These are phyloP conservation scores for Drosophila robusta DNA, from an alignment of 2,888 invertebrate genomes.

Conservation along the genomic window DNA sequence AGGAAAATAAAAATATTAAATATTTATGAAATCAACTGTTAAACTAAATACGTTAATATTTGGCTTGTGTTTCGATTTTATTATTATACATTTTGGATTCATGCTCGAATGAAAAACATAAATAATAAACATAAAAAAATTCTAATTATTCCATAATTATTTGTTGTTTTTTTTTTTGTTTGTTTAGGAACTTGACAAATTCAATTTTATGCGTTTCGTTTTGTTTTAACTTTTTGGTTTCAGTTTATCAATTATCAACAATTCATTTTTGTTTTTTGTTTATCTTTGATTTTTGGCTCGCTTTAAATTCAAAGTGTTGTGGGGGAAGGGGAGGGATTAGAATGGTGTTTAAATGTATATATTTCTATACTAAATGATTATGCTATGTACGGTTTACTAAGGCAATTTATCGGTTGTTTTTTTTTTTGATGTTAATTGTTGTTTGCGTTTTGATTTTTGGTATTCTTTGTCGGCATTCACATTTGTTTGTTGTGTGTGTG, in stretches of 20 bases:
- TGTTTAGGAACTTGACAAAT: conserved; percentile 47
- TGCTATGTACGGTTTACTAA: conserved; percentile 18
- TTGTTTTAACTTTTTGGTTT: conserved; percentile 38
- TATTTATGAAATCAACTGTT: conserved; percentile 23
- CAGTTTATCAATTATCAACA: conserved; percentile 38
- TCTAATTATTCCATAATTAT: conserved; percentile 28
- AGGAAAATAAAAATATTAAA: background rate
- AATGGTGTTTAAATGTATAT: conserved; percentile 1
- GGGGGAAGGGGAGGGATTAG: background rate
- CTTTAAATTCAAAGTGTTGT: conserved; percentile 37
- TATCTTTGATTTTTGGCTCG: conserved; percentile 10
- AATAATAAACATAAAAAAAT: conserved; percentile 21
- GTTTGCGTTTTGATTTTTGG: conserved; percentile 31
- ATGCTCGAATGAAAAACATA: conserved; percentile 9
- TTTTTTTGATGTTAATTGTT: conserved; percentile 10
- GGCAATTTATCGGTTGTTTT: conserved; percentile 12
- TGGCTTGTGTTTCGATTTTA: conserved; percentile 60
- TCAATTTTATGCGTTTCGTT: conserved; percentile 15
- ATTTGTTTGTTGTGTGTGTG: conserved; percentile 19
- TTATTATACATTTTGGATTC: conserved; percentile 14
- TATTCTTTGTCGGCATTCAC: conserved; percentile 40
- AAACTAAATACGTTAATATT: conserved; percentile 51
- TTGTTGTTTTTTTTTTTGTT: conserved; percentile 16
- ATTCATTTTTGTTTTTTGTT: conserved; percentile 15
- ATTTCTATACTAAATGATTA: conserved; percentile 15